These are phyloP conservation scores for Alcis repandata DNA, from an alignment of 2,888 invertebrate genomes.

Conservation along the genomic window DNA sequence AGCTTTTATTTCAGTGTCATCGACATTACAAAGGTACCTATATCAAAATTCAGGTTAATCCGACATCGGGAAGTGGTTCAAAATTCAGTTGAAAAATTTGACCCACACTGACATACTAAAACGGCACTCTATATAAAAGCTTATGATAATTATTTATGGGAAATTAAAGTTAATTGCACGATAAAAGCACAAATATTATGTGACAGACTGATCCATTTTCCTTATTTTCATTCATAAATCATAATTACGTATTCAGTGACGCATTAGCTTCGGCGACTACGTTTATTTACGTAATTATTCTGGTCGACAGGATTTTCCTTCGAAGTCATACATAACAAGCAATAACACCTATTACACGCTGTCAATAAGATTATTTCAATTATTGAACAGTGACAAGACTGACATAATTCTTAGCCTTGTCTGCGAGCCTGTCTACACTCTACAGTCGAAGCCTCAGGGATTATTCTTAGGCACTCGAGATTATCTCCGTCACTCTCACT, in stretches of 20 bases:
- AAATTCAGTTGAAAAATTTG: too few species aligned
- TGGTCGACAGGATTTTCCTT: not conserved
- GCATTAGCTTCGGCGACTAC: not conserved
- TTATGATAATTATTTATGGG: too few species aligned
- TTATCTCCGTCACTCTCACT: too few species aligned
- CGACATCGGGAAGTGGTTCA: too few species aligned
- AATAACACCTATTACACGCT: slow-evolving; percentile 7
- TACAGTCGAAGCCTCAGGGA: too few species aligned
- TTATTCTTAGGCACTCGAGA: too few species aligned
- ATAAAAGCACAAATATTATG: not conserved
- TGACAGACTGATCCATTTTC: not conserved
- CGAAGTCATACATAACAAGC: not conserved
- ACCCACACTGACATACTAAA: too few species aligned
- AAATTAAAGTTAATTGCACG: too few species aligned
- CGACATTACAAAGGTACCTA: too few species aligned
- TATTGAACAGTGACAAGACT: not conserved
- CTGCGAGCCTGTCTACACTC: not conserved
- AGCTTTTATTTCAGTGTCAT: too few species aligned
- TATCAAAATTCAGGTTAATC: too few species aligned
- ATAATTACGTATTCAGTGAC: not conserved
- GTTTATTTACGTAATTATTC: not conserved
- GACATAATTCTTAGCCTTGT: slow-evolving; percentile 9
- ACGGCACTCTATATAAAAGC: too few species aligned
- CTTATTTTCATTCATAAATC: slow-evolving; percentile 7
- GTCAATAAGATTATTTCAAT: slow-evolving; percentile 6